A percentile compares a stretch with the other conserved stretches of the same genome.
phyloP scores from a whole-genome alignment of 1,140 invertebrate species.

The Marisa cornuarietis region DNA sequence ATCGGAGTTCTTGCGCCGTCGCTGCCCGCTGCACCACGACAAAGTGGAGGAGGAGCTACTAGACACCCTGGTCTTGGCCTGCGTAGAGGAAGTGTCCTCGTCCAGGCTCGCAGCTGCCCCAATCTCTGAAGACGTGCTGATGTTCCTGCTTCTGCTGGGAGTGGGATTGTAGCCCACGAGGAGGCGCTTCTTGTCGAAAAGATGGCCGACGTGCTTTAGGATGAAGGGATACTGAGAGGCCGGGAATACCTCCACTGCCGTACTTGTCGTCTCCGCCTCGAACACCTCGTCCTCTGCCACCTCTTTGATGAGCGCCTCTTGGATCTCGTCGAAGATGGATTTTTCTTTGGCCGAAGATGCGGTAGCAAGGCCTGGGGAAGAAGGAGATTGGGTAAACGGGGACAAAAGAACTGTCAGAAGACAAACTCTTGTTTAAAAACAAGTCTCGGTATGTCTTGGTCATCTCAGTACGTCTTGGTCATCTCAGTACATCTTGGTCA shows the following conservation, averaged over 20 bases:
- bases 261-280: slow-evolving; percentile 28
- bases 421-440: neutral
- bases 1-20: slow-evolving; percentile 21
- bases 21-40: slow-evolving; percentile 1
- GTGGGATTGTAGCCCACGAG: slow-evolving; percentile 38
- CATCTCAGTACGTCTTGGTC: no score
- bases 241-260: neutral
- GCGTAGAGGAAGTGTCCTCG: neutral
- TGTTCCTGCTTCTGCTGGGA: neutral
- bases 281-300: slow-evolving; percentile 27
- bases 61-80: neutral
- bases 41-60: neutral
- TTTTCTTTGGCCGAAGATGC: slow-evolving; percentile 37
- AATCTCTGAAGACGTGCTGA: slow-evolving; percentile 31
- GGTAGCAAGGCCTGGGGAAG: neutral
- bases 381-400: neutral
- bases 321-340: slow-evolving; percentile 55
- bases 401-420: neutral
- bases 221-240: slow-evolving; percentile 33
- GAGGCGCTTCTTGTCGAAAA: slow-evolving; percentile 43
- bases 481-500: no score
- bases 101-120: slow-evolving; percentile 31
- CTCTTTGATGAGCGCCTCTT: slow-evolving; percentile 51
- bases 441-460: no score
- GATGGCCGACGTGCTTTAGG: slow-evolving; percentile 32